A percentile compares a stretch with the other conserved stretches of the same genome.
These are phyloP conservation scores for Zhuqinia jingwanae DNA, from an alignment of 2,888 invertebrate species.

Conservation along the genomic window DNA sequence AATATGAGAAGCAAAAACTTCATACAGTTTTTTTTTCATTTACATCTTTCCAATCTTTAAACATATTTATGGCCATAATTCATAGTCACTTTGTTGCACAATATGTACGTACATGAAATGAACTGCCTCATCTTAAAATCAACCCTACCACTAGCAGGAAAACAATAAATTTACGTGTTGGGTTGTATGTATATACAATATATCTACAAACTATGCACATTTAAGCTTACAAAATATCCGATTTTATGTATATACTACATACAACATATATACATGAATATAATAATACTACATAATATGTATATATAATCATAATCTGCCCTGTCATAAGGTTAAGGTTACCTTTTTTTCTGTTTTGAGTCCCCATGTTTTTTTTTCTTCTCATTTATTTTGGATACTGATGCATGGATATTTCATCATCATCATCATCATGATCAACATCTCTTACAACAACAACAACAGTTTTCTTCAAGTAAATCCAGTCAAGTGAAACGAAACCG, in stretches of 20 bases:
- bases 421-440: too few relatives aligned
- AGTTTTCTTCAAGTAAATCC: conserved; percentile 29
- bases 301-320: not conserved
- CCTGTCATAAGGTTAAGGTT: conserved; percentile 37
- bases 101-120: not conserved
- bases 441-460: not conserved
- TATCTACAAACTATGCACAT: not conserved
- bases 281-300: not conserved
- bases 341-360: conserved; percentile 26
- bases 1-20: not conserved
- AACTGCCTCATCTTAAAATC: conserved; percentile 15
- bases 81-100: conserved; percentile 26
- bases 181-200: too few relatives aligned
- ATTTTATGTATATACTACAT: not conserved
- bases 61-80: conserved; percentile 73
- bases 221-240: not conserved
- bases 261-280: not conserved
- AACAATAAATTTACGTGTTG: conserved; percentile 24
- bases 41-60: conserved; percentile 27
- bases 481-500: conserved; percentile 24
- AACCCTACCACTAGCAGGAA: conserved; percentile 7
- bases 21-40: not conserved
- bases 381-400: not conserved
- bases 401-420: conserved; percentile 9
- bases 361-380: not conserved